Evolutionary conservation across 2,113 vertebrate genomes (phyloP), one percentile per base, ranked within the genome.

Genomic region (Heterochromis multidens): DNA sequence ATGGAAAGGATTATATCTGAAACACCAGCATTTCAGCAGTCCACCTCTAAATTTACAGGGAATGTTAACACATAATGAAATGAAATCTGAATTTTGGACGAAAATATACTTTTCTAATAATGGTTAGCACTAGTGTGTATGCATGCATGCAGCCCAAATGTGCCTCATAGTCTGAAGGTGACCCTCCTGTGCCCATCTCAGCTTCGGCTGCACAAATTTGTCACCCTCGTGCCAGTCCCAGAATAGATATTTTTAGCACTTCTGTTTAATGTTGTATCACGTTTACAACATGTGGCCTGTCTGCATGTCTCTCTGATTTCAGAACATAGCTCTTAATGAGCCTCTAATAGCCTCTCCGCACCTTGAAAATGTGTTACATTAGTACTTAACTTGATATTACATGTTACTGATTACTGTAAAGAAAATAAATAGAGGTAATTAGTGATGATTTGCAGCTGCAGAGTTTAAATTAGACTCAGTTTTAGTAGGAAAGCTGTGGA

Each of bases 221-320:
- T 87, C 54, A 27, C 60, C 81, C 40, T 59, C 59, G n/a, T 27
- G 35, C 84, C 70, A 74, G n/a, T 16, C 91, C 81, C 52, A 87
- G 80, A 94, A 93, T 89, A 94, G 91, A 92, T 43, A 21, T 77
- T 52, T 83, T 84, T 52, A 60, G 79, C 70, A 31, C 85, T 83
- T 79, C 82, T 33, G 74, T 72, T 17, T 79, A 40, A 58, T 37
- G 76, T 77, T 80, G 82, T 63, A 81, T 81, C 81, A 79, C 29
- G 11, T 87, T 84, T 54, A 65, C 84, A 63, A 61, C 62, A 60
- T 59, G 25, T 49, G 54, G 23, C 12, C 46, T 37, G 74, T 86
- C 54, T 82, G 63, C 4, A 5, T 76, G 40, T 79, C 72, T 17
- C 67, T 61, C 78, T 70, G 67, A 76, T 81, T 88, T 82, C 76